phyloP scores from a whole-genome alignment of 2,113 vertebrate genomes.

The Bagarius yarrelli region DNA sequence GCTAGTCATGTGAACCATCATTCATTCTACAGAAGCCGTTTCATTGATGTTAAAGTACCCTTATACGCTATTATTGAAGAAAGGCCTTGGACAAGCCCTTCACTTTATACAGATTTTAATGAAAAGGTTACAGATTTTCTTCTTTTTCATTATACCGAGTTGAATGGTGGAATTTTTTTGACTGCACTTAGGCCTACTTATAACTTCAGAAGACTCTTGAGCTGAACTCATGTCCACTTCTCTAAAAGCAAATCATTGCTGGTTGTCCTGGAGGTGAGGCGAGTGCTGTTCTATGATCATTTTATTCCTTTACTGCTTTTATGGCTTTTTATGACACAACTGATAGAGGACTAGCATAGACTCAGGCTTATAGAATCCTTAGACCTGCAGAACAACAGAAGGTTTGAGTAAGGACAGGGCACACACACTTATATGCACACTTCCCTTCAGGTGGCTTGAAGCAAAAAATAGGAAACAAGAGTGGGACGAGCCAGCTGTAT shows the following conservation, averaged over 20 bases:
- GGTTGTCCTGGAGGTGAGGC: not conserved
- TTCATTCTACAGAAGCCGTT: not conserved
- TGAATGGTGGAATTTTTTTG: constrained; percentile 2
- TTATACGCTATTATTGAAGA: constrained; percentile 7
- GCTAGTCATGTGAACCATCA: not conserved
- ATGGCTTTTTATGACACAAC: not conserved
- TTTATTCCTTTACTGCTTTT: not conserved
- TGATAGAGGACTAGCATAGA: not conserved
- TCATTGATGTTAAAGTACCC: not conserved
- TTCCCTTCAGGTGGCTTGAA: constrained; percentile 31
- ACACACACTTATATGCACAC: not conserved
- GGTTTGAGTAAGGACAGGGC: constrained; percentile 39
- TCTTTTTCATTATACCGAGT: not conserved
- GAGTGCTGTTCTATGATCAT: not conserved
- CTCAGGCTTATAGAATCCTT: not conserved
- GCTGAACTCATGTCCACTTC: constrained; percentile 5
- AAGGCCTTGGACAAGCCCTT: not conserved
- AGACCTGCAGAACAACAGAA: constrained; percentile 11
- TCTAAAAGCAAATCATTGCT: constrained; percentile 2
- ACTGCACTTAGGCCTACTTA: not conserved
- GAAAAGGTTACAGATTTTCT: not conserved
- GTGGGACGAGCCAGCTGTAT: constrained; percentile 60
- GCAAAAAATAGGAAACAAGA: constrained; percentile 33
- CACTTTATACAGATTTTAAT: constrained; percentile 26
- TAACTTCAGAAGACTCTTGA: not conserved